A percentile compares a stretch with the other conserved stretches of the same genome.
These are phyloP conservation scores for Salvelinus sp. DNA, from an alignment of 2,113 vertebrate species.

Conservation along the genomic window DNA sequence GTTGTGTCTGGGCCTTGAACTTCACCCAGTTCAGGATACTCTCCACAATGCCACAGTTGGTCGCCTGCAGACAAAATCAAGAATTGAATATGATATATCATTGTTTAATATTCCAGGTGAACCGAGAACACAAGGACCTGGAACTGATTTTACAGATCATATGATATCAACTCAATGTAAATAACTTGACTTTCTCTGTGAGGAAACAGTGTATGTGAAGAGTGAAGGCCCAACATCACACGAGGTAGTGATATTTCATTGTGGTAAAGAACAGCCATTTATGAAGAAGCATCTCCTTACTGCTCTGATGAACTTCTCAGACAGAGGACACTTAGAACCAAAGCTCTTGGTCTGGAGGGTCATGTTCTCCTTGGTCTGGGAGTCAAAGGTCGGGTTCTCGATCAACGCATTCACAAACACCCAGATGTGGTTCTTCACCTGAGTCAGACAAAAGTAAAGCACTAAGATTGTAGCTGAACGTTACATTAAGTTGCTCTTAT, in stretches of 20 bases:
- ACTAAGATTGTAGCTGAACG: neutral
- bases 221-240: no score
- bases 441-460: constrained; percentile 14
- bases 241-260: neutral
- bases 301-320: constrained; percentile 94
- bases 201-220: no score
- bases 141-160: no score
- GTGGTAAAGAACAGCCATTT: neutral
- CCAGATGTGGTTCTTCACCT: constrained; percentile 99
- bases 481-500: no score
- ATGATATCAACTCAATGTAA: no score
- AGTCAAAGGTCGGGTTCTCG: constrained; percentile 97
- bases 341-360: constrained; percentile 97
- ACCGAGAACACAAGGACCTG: no score
- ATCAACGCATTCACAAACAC: constrained; percentile 98
- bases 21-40: constrained; percentile 99
- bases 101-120: no score
- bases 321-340: constrained; percentile 92
- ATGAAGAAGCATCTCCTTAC: constrained; percentile 73
- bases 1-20: constrained; percentile 97
- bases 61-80: constrained; percentile 76
- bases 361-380: constrained; percentile 99
- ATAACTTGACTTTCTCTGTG: no score
- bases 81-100: neutral
- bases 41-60: constrained; percentile 97